Conservation (phyloP, 2,113 vertebrate genomes). For the Struthio camelus region DNA sequence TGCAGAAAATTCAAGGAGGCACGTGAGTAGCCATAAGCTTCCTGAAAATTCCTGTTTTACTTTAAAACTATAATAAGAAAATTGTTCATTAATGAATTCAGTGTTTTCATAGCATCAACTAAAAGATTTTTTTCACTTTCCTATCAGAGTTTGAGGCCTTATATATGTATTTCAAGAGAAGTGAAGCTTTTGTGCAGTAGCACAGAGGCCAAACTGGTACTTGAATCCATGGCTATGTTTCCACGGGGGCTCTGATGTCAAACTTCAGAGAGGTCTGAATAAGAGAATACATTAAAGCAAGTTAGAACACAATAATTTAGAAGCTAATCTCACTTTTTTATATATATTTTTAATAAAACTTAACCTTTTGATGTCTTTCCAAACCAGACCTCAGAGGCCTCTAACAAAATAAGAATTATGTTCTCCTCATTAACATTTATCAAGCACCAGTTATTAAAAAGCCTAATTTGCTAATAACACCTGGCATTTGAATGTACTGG, state of each 20-base stretch:
- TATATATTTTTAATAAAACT: not conserved
- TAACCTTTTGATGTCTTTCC: slow-evolving; percentile 29
- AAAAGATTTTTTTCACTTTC: not conserved
- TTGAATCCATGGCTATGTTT: not conserved
- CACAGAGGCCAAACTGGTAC: not conserved
- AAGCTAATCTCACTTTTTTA: not conserved
- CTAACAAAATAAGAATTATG: not conserved
- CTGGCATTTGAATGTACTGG: not conserved
- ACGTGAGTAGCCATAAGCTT: not conserved
- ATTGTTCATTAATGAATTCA: not conserved
- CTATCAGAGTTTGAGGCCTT: not conserved
- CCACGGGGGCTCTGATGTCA: not conserved
- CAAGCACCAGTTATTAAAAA: slow-evolving; percentile 11
- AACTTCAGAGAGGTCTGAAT: slow-evolving; percentile 16
- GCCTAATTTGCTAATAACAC: not conserved
- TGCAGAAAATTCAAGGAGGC: not conserved
- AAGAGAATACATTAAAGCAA: slow-evolving; percentile 21
- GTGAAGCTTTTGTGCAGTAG: not conserved
- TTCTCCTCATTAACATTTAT: slow-evolving; percentile 1
- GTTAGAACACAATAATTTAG: slow-evolving; percentile 18
- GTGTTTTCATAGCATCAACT: not conserved
- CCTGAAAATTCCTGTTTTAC: not conserved
- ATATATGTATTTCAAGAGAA: not conserved
- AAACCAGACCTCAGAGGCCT: slow-evolving; percentile 17
- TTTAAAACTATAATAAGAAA: not conserved